Conservation (phyloP, 1,140 invertebrate species). For the Papilio glaucus region DNA sequence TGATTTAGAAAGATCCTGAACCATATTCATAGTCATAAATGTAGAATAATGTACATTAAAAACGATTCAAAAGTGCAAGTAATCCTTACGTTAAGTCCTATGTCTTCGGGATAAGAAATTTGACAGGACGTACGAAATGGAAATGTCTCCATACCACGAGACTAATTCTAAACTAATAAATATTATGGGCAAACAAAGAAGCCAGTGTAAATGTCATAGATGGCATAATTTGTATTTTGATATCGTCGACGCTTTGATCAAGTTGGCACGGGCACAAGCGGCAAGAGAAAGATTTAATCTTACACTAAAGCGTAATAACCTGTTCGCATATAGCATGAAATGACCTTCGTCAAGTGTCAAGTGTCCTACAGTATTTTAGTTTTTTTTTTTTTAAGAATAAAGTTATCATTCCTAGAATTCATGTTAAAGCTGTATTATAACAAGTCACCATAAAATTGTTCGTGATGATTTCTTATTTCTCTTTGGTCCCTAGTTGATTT, state of each 20-base stretch:
- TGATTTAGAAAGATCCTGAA: no score
- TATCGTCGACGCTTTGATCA: constrained; percentile 9
- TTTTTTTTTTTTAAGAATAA: neutral
- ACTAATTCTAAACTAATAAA: no score
- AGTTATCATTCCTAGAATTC: neutral
- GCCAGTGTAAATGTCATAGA: neutral
- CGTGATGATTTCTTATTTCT: neutral
- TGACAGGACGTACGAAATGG: no score
- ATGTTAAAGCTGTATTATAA: neutral
- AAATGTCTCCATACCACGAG: no score
- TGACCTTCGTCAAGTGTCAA: constrained; percentile 9
- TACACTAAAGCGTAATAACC: neutral
- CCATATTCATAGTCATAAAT: no score
- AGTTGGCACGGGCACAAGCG: constrained; percentile 12
- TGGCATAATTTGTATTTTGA: constrained; percentile 8
- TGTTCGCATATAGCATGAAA: neutral
- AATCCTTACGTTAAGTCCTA: no score
- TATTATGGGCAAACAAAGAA: neutral
- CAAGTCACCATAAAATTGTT: neutral
- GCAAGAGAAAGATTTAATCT: constrained; percentile 16
- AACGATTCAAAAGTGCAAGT: no score
- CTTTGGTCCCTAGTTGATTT: neutral
- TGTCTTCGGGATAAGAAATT: no score
- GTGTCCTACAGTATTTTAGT: neutral
- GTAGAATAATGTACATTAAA: no score